Evolutionary conservation across 2,113 vertebrate genomes (phyloP).

Genomic region (Puma concolor): DNA sequence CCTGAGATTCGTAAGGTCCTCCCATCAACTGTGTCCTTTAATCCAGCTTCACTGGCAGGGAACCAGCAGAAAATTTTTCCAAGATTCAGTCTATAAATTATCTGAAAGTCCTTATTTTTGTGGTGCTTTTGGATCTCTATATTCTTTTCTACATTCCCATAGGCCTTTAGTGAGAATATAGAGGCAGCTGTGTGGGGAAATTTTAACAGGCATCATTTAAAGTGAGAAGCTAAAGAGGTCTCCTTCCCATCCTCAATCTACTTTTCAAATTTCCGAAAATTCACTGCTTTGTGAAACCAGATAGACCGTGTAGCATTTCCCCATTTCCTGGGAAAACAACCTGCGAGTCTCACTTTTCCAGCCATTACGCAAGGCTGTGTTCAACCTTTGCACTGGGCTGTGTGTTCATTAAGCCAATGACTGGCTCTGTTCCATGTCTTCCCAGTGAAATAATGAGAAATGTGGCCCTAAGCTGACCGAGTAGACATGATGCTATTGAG

Average conservation of each 20-base stretch:
- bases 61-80: not conserved
- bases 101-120: not conserved
- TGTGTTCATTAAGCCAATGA: slow-evolving; percentile 55
- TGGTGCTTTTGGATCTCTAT: not conserved
- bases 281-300: not conserved
- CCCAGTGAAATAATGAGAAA: slow-evolving; percentile 69
- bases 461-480: slow-evolving; percentile 42
- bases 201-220: not conserved
- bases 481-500: slow-evolving; percentile 63
- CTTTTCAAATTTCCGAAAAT: not conserved
- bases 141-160: not conserved
- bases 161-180: not conserved
- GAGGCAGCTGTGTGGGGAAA: not conserved
- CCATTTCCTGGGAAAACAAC: not conserved
- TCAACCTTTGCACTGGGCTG: not conserved
- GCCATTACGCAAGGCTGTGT: not conserved
- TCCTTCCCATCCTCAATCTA: not conserved
- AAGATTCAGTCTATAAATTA: not conserved
- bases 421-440: slow-evolving; percentile 72
- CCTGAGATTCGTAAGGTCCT: rapidly evolving
- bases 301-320: not conserved
- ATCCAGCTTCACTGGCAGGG: not conserved
- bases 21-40: not conserved
- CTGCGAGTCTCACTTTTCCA: not conserved
- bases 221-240: not conserved